Evolutionary conservation across 2,888 invertebrate species (phyloP), one percentile per base, ranked within the genome.

Genomic region (Tupiocoris notatus): DNA sequence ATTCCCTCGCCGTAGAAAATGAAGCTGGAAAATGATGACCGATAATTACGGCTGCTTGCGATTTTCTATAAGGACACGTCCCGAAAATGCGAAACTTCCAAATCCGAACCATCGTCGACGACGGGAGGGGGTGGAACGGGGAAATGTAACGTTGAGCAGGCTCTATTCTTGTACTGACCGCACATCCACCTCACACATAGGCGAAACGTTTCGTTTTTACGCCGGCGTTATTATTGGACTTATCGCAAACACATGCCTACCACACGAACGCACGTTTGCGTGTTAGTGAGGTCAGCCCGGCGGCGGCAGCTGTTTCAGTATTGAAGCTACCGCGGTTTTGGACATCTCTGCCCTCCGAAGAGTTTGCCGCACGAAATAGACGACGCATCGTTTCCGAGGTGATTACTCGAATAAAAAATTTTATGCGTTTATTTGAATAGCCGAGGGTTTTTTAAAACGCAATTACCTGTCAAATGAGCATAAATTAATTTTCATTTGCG

Each of bases 161-260:
- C 73, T 73, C 73, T 73, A 73, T 73, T 73, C 73, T 63, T 57
- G 73, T 39, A 18, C 39, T 61, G 54, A 61, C 63, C n/a, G n/a
- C 54, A 62, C 73, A n/a, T 59, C 59, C 59, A 59, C 2, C 59
- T 3, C 17, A 39, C 70, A 24, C 54, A 39, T 39, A 62, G 9
- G 39, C 39, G 39, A 39, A 39, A 7, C 39, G 39, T 3, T 12
- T 39, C 39, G 39, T 39, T 39, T 39, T 12, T 12, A 39, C 39
- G 39, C 6, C 39, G 39, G 12, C 39, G 39, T 39, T 73, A 63
- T 73, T 73, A 25, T 73, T 65, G 39, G 39, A 39, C 12, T 39
- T 7, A 39, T 39, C 39, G 12, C 39, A 39, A 12, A 39, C 39
- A 39, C 39, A 12, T 12, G 39, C n/a, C n/a, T n/a, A n/a, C n/a